Evolutionary conservation across 2,113 vertebrate species (phyloP).

Genomic region (Centropristis striata): DNA sequence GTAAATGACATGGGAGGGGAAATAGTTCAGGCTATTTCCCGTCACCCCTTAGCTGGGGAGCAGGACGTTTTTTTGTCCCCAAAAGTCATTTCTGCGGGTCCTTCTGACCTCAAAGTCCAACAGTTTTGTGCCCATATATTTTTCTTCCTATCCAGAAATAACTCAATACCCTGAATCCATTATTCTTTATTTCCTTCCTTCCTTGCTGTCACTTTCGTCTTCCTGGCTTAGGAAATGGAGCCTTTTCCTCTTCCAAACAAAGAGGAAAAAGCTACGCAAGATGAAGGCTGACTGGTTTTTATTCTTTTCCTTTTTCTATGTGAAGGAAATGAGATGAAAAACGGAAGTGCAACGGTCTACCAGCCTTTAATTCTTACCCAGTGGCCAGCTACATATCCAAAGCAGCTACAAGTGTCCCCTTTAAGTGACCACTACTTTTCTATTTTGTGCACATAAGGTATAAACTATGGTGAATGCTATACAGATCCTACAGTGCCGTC

Average conservation of each 20-base stretch:
- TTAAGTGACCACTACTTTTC: conserved; percentile 73
- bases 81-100: conserved; percentile 59
- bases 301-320: conserved; percentile 59
- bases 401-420: conserved; percentile 82
- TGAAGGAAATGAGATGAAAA: conserved; percentile 85
- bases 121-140: conserved; percentile 70
- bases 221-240: conserved; percentile 74
- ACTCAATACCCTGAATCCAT: conserved; percentile 77
- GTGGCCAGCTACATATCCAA: conserved; percentile 84
- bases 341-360: conserved; percentile 83
- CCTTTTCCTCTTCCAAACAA: conserved; percentile 70
- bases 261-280: conserved; percentile 81
- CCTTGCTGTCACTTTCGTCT: conserved; percentile 65
- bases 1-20: conserved; percentile 67
- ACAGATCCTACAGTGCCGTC: conserved; percentile 74
- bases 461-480: conserved; percentile 82
- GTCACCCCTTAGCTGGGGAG: conserved; percentile 48
- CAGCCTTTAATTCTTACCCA: conserved; percentile 78
- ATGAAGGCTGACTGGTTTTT: conserved; percentile 76
- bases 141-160: conserved; percentile 71
- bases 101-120: conserved; percentile 67
- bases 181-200: conserved; percentile 51
- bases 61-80: conserved; percentile 43
- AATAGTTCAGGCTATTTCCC: conserved; percentile 64
- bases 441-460: conserved; percentile 82